Percentiles rank a stretch among this genome's conserved stretches.
phyloP scores from a whole-genome alignment of 1,140 invertebrate genomes.

The Phthorimaea operculella region DNA sequence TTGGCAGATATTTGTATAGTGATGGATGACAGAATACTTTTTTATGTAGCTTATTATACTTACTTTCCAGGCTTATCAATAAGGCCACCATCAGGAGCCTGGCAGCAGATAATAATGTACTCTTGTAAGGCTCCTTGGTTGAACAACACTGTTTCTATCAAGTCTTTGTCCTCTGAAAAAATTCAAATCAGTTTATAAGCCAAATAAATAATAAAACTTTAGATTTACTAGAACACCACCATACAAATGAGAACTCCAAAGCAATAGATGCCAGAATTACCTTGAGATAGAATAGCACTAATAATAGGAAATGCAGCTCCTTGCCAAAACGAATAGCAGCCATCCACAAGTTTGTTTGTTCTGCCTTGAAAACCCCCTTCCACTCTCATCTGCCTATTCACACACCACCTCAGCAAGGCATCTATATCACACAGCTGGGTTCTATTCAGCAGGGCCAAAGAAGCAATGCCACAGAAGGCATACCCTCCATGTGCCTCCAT shows the following conservation, averaged over 20 bases:
- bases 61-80: constrained; percentile 97
- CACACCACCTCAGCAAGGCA: constrained; percentile 85
- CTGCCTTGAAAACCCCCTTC: constrained; percentile 96
- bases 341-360: constrained; percentile 98
- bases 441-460: constrained; percentile 84
- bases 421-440: constrained; percentile 83
- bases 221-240: neutral
- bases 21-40: no score
- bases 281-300: constrained; percentile 58
- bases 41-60: no score
- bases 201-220: constrained; percentile 5
- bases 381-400: constrained; percentile 88
- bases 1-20: no score
- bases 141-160: constrained; percentile 76
- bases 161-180: constrained; percentile 48
- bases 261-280: constrained; percentile 15
- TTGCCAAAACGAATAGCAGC: constrained; percentile 99
- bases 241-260: no score
- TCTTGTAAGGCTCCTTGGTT: constrained; percentile 91
- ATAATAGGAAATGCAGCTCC: constrained; percentile 89
- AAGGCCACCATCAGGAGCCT: constrained; percentile 89
- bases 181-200: neutral
- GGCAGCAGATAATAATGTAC: constrained; percentile 94
- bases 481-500: constrained; percentile 99
- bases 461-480: constrained; percentile 95